Evolutionary conservation across 2,113 vertebrate species (phyloP).

Genomic region (Psophia crepitans): DNA sequence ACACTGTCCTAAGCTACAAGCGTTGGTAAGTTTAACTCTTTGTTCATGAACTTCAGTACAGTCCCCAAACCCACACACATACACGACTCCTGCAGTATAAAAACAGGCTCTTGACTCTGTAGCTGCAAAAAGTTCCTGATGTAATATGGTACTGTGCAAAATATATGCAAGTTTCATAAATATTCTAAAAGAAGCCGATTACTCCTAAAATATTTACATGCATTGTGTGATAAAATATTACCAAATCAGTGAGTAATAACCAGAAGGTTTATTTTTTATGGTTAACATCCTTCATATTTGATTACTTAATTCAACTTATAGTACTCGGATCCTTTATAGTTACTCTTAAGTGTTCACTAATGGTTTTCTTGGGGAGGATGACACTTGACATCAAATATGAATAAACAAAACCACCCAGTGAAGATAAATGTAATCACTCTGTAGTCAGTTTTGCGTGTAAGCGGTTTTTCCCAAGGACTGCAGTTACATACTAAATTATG

Average conservation of each 20-base stretch:
- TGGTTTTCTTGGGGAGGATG: background rate
- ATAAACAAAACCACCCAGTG: background rate
- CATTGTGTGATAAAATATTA: background rate
- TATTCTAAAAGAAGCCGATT: background rate
- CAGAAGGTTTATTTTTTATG: background rate
- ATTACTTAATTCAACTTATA: background rate
- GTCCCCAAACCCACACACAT: accelerated
- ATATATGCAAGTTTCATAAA: background rate
- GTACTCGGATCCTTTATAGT: background rate
- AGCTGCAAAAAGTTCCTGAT: background rate
- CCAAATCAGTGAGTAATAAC: background rate
- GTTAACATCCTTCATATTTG: background rate
- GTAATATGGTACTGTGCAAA: background rate
- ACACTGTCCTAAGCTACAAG: slow-evolving; percentile 88
- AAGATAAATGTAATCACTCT: background rate
- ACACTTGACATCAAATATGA: background rate
- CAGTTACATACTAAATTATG: background rate
- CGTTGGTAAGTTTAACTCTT: slow-evolving; percentile 79
- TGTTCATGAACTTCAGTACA: background rate
- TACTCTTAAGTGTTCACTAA: background rate
- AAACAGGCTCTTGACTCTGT: background rate
- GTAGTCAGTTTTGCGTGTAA: background rate
- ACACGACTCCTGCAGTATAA: background rate
- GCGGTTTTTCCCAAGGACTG: background rate
- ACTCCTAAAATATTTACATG: background rate